Percentiles rank a stretch among this genome's conserved stretches.
phyloP scores from a whole-genome alignment of 2,113 vertebrate species.

The Sapajus apella region DNA sequence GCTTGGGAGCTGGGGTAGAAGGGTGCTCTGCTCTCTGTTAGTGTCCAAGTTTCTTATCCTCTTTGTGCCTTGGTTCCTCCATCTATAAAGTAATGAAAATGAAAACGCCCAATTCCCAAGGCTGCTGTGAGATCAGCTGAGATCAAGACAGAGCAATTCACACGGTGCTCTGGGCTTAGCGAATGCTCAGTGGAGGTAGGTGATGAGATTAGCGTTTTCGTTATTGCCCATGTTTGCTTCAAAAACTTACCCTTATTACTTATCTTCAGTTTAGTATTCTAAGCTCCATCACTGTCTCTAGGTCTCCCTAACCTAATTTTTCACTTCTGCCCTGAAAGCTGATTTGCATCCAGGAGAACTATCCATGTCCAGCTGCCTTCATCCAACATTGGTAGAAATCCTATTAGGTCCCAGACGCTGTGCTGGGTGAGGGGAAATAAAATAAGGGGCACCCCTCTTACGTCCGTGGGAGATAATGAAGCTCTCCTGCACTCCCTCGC shows the following conservation, averaged over 20 bases:
- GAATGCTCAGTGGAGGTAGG: neutral
- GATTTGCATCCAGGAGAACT: neutral
- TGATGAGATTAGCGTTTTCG: neutral
- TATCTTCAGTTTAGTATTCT: neutral
- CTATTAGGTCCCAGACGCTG: accelerated
- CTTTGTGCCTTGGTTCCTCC: neutral
- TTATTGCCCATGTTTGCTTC: neutral
- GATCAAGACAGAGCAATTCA: neutral
- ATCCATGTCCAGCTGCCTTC: neutral
- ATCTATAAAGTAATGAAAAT: neutral
- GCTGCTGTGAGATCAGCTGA: neutral
- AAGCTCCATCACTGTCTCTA: neutral
- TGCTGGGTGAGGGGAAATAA: neutral
- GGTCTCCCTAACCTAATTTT: neutral
- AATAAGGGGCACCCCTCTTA: neutral
- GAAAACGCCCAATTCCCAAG: neutral
- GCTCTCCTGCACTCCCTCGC: neutral
- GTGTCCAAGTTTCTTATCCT: neutral
- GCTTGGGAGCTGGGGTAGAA: neutral
- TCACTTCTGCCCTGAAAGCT: neutral
- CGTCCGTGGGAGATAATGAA: neutral
- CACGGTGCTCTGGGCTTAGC: neutral
- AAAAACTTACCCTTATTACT: neutral
- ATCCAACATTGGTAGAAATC: neutral
- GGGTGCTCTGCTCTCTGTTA: neutral